These are phyloP conservation scores for Cyanoramphus novaezelandiae DNA, from an alignment of 2,113 vertebrate species.

Conservation along the genomic window DNA sequence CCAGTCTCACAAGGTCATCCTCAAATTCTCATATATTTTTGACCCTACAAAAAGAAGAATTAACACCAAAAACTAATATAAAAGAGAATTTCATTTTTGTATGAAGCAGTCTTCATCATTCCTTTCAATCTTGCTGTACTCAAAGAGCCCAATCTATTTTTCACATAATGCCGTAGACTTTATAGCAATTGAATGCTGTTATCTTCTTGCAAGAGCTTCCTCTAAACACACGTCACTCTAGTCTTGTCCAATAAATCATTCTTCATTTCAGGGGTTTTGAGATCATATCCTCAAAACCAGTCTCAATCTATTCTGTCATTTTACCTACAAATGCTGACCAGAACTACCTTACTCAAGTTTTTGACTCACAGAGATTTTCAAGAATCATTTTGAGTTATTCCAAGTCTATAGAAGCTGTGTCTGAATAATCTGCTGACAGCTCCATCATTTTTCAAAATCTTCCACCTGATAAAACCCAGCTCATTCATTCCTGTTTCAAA, in stretches of 20 bases:
- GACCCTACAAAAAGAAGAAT: neutral
- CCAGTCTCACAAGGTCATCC: neutral
- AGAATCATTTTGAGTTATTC: neutral
- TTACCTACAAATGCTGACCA: neutral
- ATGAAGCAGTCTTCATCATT: neutral
- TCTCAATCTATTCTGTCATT: constrained; percentile 28
- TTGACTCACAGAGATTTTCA: neutral
- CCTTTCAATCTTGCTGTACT: neutral
- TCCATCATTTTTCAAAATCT: neutral
- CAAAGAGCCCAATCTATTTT: neutral
- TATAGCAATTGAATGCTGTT: constrained; percentile 6
- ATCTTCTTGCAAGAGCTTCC: neutral
- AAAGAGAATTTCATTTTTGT: neutral
- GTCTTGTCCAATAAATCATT: constrained; percentile 22
- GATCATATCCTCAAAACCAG: neutral
- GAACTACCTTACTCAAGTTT: neutral
- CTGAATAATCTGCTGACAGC: neutral
- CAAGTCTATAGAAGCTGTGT: neutral
- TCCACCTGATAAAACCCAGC: neutral
- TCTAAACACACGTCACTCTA: neutral
- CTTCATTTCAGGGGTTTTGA: constrained; percentile 11
- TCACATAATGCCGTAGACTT: neutral
- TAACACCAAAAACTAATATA: neutral
- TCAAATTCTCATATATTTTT: neutral
- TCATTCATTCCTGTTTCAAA: neutral